Evolutionary conservation across 1,140 invertebrate species (phyloP), one percentile per base, ranked within the genome.

Genomic region (Myzus persicae): DNA sequence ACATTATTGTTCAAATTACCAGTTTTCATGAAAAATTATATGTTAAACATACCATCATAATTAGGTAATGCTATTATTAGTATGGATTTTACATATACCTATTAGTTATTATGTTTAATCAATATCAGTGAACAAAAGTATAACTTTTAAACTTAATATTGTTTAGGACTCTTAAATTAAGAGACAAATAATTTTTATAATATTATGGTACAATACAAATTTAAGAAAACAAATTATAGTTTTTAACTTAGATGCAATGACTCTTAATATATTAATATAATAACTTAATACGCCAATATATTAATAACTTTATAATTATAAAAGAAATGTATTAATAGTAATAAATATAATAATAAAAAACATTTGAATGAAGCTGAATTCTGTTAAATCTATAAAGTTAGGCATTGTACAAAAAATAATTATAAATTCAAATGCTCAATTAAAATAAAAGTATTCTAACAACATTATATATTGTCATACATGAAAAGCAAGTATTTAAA

Each of bases 381-480:
- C 1, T 20, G 90, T 91, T 67, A 91, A 44, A 76, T 22, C 20
- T 9, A 44, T 46, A 9, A 90, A 91, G n/a, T 90, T 36, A 90
- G 22, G 54, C 36, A 67, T 91, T 44, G 46, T 91, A 91, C 20
- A 91, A 90, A 81, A 91, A 91, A 46, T 81, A 81, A 76, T 84
- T 81, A 84, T 82, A 84, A 84, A 76, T 92, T 81, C 48, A 92
- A 92, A 82, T 46, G 31, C 20, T 92, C 22, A 82, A 92, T 51
- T 84, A 84, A 92, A 84, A 91, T 91, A 91, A 92, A 44, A 92
- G 44, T 51, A 92, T 81, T 92, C n/a, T 40, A 93, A 85, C 38
- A 93, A 93, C 51, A 92, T 93, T 8, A 54, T 42, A 84, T 24
- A 85, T 76, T 20, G 42, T 91, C 18, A 76, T 42, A 91, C 42